Percentiles rank a stretch among this genome's conserved stretches.
These are phyloP conservation scores for Pangasius larnaudii DNA, from an alignment of 2,797 vertebrate genomes.

Conservation along the genomic window DNA sequence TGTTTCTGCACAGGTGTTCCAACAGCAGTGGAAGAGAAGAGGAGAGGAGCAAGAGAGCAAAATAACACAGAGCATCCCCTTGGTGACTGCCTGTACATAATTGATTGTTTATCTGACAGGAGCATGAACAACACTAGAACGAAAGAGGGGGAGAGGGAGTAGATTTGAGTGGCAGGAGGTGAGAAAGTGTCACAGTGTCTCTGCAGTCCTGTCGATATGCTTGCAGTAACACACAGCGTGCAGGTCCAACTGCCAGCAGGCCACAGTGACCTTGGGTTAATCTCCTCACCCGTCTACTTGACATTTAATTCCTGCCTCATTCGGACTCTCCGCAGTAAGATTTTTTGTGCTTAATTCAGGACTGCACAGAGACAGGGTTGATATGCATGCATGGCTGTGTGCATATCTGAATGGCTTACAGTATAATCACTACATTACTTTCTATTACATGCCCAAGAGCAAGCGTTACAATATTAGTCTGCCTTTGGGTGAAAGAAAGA, in stretches of 20 bases:
- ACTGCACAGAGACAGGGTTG: not conserved
- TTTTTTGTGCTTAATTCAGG: conserved; percentile 31
- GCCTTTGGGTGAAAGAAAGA: not conserved
- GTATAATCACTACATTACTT: conserved; percentile 9
- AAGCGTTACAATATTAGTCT: not conserved
- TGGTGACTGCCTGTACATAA: conserved; percentile 75
- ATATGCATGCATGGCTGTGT: not conserved
- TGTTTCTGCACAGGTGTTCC: conserved; percentile 58
- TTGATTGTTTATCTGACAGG: conserved; percentile 79
- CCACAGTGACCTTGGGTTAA: conserved; percentile 67
- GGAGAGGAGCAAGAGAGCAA: conserved; percentile 38
- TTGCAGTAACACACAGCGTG: conserved; percentile 56
- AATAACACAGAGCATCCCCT: conserved; percentile 57
- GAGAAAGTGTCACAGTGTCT: conserved; percentile 44
- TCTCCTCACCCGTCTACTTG: conserved; percentile 56
- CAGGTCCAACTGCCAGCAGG: conserved; percentile 58
- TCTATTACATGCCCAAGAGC: not conserved
- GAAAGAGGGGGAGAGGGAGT: conserved; percentile 33
- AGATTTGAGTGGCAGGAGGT: conserved; percentile 52
- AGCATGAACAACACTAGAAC: conserved; percentile 61
- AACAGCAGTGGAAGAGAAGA: conserved; percentile 49
- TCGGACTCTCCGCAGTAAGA: conserved; percentile 43
- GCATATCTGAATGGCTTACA: conserved; percentile 5
- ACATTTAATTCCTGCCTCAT: conserved; percentile 51
- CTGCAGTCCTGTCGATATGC: conserved; percentile 54